Evolutionary conservation across 2,888 invertebrate species (phyloP).

Genomic region (Watsonalla cultraria): DNA sequence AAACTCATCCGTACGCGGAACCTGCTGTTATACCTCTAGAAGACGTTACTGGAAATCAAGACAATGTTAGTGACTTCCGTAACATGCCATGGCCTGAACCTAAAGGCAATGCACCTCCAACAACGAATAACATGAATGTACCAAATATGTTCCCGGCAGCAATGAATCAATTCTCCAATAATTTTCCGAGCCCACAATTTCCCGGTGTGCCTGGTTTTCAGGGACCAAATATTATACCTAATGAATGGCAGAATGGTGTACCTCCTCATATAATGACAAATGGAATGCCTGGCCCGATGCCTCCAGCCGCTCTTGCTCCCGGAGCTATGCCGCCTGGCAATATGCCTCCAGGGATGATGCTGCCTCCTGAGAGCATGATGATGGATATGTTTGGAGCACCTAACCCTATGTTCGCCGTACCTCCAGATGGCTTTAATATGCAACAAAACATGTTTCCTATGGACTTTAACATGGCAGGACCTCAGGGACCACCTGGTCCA

Average conservation of each 20-base stretch:
- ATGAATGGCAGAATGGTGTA: constrained; percentile 64
- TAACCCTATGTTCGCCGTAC: constrained; percentile 22
- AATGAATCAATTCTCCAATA: constrained; percentile 64
- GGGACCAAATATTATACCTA: constrained; percentile 54
- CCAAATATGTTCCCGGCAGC: constrained; percentile 70
- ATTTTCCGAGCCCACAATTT: constrained; percentile 68
- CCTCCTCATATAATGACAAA: constrained; percentile 56
- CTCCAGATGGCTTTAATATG: constrained; percentile 64
- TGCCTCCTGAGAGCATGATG: constrained; percentile 64
- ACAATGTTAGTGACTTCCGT: constrained; percentile 87
- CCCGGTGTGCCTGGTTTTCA: constrained; percentile 66
- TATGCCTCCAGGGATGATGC: constrained; percentile 63
- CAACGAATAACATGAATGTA: constrained; percentile 41
- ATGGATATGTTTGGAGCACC: constrained; percentile 34
- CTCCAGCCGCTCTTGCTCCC: constrained; percentile 48
- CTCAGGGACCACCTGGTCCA: constrained; percentile 48
- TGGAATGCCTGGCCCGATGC: constrained; percentile 52
- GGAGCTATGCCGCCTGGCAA: constrained; percentile 49
- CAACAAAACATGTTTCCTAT: constrained; percentile 72
- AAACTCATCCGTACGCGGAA: constrained; percentile 86
- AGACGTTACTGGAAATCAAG: constrained; percentile 90
- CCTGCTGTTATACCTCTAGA: constrained; percentile 92
- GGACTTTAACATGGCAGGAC: constrained; percentile 71
- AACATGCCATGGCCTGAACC: constrained; percentile 91
- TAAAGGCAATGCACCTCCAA: constrained; percentile 80